Base-by-base conservation (phyloP, 2,113 vertebrate species). In the Anarrhichthys ocellatus region DNA sequence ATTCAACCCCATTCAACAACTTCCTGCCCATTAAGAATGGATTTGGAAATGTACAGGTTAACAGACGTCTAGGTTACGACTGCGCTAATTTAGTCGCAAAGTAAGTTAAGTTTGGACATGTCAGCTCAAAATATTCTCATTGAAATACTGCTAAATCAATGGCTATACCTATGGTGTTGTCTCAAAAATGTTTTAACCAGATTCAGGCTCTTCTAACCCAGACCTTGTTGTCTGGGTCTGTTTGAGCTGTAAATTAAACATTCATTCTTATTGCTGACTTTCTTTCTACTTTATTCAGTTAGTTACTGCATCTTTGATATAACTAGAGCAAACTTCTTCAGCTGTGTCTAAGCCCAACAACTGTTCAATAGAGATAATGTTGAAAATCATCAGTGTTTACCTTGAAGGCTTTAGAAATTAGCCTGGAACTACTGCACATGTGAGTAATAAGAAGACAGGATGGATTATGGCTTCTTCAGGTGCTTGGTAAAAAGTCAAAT, bases 401-500 rank as follows among this genome's bases (percentile, higher is more conserved):
- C 7, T 56, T 54, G 48, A 29, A 70, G 24, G 44, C 18, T 79
- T 38, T 56, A 63, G 77, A 71, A 42, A 76, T 67, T 27, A 36
- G 59, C 22, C 22, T 24, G 22, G 9, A 78, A 29, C 13, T 50
- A 0, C 5, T 66, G 24, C 17, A 9, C 3, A 40, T 13, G 27
- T 32, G 29, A 76, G 17, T 54, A 29, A 67, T 36, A 76, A 59
- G 70, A 6, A 71, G 42, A 50, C 78, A 42, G 36, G 65, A 46
- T 44, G 8, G 40, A 61, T 36, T 73, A 32, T 40, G 9, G 48
- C 48, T 24, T 71, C 63, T 80, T 76, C 1, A 72, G 59, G 67
- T 73, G 67, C 44, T 52, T 48, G 61, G 59, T 84, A 83, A 83
- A 76, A 87, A 68, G 58, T n/a, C 18, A 77, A 76, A 86, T 89